phyloP scores from a whole-genome alignment of 2,888 invertebrate genomes.

The Trachelus tabidus region DNA sequence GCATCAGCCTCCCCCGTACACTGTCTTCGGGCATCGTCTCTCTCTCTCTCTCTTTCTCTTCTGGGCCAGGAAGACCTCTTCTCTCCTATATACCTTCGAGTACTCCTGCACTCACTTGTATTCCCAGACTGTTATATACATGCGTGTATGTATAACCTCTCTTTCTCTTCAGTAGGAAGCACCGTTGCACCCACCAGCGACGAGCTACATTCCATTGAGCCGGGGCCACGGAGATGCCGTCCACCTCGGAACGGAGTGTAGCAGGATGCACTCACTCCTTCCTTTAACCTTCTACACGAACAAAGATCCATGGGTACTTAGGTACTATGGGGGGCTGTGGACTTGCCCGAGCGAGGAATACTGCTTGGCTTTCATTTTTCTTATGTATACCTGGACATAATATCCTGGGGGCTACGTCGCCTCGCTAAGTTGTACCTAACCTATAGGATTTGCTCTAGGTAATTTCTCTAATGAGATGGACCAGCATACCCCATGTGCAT shows the following conservation, averaged over 20 bases:
- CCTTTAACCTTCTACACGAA: conserved; percentile 21
- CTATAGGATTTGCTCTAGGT: not conserved
- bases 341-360: conserved; percentile 3
- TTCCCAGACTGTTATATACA: not conserved
- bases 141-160: conserved; percentile 9
- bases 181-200: conserved; percentile 22
- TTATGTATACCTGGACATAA: conserved; percentile 1
- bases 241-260: conserved; percentile 11
- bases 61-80: conserved; percentile 9
- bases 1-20: conserved; percentile 10
- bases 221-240: conserved; percentile 19
- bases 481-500: not conserved
- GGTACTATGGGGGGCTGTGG: not conserved
- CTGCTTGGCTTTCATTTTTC: conserved; percentile 21
- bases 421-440: not conserved
- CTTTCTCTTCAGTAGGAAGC: conserved; percentile 9
- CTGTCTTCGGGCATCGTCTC: conserved; percentile 8
- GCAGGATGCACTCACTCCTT: conserved; percentile 1
- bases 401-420: not conserved
- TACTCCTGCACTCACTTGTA: conserved; percentile 8
- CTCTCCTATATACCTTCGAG: conserved; percentile 18
- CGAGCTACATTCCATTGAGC: conserved; percentile 28
- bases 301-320: conserved; percentile 19
- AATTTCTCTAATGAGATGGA: not conserved
- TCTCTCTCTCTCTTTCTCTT: conserved; percentile 8